Evolutionary conservation across 2,113 vertebrate genomes (phyloP).

Genomic region (Glaucomys volans): DNA sequence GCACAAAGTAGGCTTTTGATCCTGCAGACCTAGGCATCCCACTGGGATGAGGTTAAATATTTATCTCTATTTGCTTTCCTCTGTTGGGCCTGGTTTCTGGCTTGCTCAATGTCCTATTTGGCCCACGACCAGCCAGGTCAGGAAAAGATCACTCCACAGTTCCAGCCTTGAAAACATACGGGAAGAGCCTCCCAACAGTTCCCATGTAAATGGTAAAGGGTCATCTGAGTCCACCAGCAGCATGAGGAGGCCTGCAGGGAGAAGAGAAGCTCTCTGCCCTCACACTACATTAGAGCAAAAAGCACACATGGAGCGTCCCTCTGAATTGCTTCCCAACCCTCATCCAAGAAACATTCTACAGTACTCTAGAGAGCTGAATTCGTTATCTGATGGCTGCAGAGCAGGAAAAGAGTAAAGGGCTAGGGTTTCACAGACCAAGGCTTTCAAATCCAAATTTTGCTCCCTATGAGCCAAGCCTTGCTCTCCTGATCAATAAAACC

Average conservation of each 20-base stretch:
- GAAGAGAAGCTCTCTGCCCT: conserved; percentile 47
- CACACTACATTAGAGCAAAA: conserved; percentile 39
- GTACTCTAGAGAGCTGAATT: conserved; percentile 3
- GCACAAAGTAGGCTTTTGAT: conserved; percentile 69
- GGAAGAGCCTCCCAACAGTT: conserved; percentile 75
- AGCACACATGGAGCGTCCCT: conserved; percentile 61
- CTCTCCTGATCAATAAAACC: conserved; percentile 3
- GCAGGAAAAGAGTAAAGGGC: neutral
- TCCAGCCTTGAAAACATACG: conserved; percentile 74
- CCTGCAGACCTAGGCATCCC: conserved; percentile 72
- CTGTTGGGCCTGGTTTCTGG: conserved; percentile 71
- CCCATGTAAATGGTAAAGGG: conserved; percentile 76
- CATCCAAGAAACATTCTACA: conserved; percentile 45
- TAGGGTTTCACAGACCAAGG: neutral
- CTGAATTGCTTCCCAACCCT: conserved; percentile 43
- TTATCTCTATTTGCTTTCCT: conserved; percentile 77
- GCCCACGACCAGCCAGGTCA: conserved; percentile 77
- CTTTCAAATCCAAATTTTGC: conserved; percentile 40
- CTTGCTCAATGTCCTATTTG: conserved; percentile 80
- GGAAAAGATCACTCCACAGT: conserved; percentile 81
- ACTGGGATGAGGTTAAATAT: conserved; percentile 77
- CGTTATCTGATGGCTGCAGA: neutral
- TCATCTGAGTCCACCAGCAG: conserved; percentile 76
- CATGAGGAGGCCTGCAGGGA: conserved; percentile 51
- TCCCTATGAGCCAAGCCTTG: neutral